Conservation (phyloP, 2,797 vertebrate species). For the Tenualosa thibaudeaui region DNA sequence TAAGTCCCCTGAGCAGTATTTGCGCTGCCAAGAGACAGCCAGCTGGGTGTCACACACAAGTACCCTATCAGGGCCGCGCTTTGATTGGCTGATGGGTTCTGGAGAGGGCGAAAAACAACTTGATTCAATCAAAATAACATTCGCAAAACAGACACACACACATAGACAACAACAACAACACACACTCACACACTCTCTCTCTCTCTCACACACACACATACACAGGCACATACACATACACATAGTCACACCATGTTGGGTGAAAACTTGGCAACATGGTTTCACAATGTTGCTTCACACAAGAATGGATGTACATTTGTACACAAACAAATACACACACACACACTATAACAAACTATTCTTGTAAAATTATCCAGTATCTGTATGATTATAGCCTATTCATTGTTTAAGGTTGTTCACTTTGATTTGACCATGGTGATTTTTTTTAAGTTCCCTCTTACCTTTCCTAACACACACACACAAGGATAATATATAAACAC, state of each 20-base stretch:
- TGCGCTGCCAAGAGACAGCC: constrained; percentile 60
- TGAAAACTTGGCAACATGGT: constrained; percentile 60
- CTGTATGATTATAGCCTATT: background rate
- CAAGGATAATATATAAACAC: background rate
- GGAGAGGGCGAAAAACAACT: constrained; percentile 61
- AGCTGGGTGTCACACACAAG: constrained; percentile 59
- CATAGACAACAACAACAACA: too few species aligned
- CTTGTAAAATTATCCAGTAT: background rate
- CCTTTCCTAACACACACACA: background rate
- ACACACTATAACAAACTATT: background rate
- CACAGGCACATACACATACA: constrained; percentile 35
- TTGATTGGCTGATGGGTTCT: constrained; percentile 59
- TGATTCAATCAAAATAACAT: constrained; percentile 60
- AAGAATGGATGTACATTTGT: background rate
- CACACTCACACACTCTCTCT: constrained; percentile 34
- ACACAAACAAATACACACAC: constrained; percentile 29
- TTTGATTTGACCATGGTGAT: background rate
- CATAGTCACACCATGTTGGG: constrained; percentile 51
- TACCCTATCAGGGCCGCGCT: constrained; percentile 45
- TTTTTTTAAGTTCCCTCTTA: background rate
- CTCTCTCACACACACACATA: constrained; percentile 30
- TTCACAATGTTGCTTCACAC: constrained; percentile 59
- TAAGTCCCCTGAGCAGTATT: constrained; percentile 64
- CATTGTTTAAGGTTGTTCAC: background rate
- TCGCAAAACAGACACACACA: constrained; percentile 34